Conservation (phyloP, 2,113 vertebrate genomes). For the Panthera leo region DNA sequence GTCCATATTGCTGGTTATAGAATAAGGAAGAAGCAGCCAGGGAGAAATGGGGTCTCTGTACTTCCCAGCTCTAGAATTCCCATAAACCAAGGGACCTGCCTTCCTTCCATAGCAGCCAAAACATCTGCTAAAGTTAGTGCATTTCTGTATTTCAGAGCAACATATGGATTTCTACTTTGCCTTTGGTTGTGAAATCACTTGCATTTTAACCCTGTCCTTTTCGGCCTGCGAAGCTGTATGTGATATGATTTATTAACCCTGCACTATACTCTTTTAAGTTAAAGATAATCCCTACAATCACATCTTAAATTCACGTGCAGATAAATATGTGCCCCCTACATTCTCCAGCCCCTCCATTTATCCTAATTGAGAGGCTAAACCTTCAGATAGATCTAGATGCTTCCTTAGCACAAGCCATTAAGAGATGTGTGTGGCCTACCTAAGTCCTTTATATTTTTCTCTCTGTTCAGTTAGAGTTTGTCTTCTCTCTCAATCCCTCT, state of each 20-base stretch:
- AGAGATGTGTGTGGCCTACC: neutral
- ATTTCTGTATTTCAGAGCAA: conserved; percentile 10
- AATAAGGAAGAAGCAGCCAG: neutral
- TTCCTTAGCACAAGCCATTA: neutral
- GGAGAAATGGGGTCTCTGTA: neutral
- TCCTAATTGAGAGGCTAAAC: neutral
- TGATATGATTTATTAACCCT: conserved; percentile 37
- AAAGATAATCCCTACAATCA: conserved; percentile 24
- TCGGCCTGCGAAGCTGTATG: neutral
- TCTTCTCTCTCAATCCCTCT: neutral
- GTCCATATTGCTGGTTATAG: neutral
- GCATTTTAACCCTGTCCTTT: conserved; percentile 54
- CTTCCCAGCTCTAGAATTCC: neutral
- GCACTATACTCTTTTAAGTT: neutral
- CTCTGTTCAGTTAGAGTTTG: neutral
- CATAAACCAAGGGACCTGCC: neutral
- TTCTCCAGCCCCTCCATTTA: neutral
- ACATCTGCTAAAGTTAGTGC: conserved; percentile 28
- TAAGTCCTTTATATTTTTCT: neutral
- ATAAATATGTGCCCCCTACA: neutral
- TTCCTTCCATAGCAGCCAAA: neutral
- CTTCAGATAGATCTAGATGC: neutral
- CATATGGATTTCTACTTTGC: conserved; percentile 57
- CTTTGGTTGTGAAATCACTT: conserved; percentile 32
- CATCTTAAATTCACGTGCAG: neutral